A percentile compares a stretch with the other conserved stretches of the same genome.
These are phyloP conservation scores for Oscheius sp. DNA, from an alignment of 2,888 invertebrate genomes.

Conservation along the genomic window DNA sequence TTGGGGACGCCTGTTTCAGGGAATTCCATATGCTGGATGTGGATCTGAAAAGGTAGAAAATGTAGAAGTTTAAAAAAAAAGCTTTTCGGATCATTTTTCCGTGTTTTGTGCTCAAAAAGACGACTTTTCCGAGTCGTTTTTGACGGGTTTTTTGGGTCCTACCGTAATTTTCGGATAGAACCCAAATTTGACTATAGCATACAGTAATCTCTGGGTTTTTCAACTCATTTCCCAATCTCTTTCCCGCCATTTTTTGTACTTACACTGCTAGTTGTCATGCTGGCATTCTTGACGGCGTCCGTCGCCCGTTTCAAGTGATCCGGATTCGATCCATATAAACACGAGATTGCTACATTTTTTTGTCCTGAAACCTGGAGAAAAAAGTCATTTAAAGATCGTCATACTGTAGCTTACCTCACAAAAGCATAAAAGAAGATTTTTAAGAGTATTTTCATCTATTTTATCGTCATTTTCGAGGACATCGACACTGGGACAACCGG, in stretches of 20 bases:
- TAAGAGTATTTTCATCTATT: constrained; percentile 47
- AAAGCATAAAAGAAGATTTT: constrained; percentile 59
- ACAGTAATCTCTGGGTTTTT: too few relatives aligned
- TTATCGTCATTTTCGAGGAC: constrained; percentile 56
- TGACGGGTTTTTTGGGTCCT: too few relatives aligned
- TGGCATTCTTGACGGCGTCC: constrained; percentile 58
- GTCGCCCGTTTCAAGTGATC: constrained; percentile 60
- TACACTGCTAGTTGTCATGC: constrained; percentile 57
- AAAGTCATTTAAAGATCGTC: not conserved
- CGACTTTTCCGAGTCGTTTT: too few relatives aligned
- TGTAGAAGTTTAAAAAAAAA: not conserved
- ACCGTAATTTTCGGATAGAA: too few relatives aligned
- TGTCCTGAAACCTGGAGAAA: constrained; percentile 40
- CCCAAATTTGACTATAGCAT: too few relatives aligned
- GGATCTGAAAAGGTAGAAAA: constrained; percentile 44
- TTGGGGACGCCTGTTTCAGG: constrained; percentile 45
- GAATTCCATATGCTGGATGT: constrained; percentile 63
- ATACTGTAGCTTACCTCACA: constrained; percentile 47
- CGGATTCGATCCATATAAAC: constrained; percentile 64
- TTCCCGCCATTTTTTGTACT: not conserved
- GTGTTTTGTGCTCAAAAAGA: too few relatives aligned
- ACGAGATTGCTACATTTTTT: constrained; percentile 52
- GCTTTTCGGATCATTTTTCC: too few relatives aligned
- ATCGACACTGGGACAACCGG: constrained; percentile 67
- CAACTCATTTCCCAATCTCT: too few relatives aligned